Conservation (phyloP, 2,797 vertebrate genomes). For the Clangula hyemalis region DNA sequence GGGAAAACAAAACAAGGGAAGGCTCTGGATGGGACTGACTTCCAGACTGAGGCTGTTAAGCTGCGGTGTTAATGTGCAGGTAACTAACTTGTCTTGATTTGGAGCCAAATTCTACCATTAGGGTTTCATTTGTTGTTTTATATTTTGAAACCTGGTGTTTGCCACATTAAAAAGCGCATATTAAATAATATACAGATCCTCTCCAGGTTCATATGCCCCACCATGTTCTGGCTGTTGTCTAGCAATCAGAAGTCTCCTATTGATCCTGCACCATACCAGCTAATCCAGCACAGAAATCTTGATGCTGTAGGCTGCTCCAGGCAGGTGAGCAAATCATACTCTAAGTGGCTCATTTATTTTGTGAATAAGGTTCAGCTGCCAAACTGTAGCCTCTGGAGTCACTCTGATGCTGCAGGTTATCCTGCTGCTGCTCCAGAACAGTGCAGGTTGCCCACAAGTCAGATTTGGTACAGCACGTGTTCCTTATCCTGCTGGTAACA, state of each 20-base stretch:
- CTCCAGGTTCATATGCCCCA: rapidly evolving
- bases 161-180: background rate
- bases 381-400: background rate
- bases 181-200: background rate
- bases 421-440: background rate
- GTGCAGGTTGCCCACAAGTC: background rate
- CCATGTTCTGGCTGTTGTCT: background rate
- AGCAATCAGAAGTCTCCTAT: background rate
- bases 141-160: background rate
- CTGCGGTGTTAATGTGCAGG: background rate
- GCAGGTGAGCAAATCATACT: background rate
- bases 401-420: background rate
- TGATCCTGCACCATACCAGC: background rate
- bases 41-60: background rate
- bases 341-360: background rate
- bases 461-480: background rate
- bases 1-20: background rate
- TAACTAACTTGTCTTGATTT: background rate
- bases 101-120: background rate
- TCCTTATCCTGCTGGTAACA: background rate
- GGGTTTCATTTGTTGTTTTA: background rate
- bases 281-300: background rate
- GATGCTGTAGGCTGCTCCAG: background rate
- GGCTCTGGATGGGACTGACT: background rate
- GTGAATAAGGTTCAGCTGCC: background rate